These are phyloP conservation scores for Argyresthia goedartella DNA, from an alignment of 2,888 invertebrate genomes.

Conservation along the genomic window DNA sequence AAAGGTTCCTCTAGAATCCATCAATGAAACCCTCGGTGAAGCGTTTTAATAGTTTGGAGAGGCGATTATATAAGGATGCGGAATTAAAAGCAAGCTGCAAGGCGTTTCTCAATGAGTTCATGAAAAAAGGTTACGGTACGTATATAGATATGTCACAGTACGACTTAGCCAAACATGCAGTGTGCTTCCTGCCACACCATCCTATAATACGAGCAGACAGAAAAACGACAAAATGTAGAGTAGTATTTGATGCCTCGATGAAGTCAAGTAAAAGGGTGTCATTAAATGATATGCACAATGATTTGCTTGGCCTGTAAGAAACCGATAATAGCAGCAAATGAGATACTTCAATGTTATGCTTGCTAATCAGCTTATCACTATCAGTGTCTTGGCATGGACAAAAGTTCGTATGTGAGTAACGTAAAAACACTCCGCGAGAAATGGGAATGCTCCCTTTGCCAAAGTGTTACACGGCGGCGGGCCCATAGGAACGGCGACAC, in stretches of 20 bases:
- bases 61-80: not conserved
- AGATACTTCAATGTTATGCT: too few species aligned
- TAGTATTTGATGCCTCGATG: not conserved
- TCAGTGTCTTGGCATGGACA: too few species aligned
- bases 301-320: not conserved
- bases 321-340: too few species aligned
- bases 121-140: not conserved
- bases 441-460: too few species aligned
- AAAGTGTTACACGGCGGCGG: too few species aligned
- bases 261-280: not conserved
- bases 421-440: too few species aligned
- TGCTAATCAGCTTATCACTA: too few species aligned
- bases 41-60: not conserved
- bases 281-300: not conserved
- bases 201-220: not conserved
- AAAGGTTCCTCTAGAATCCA: not conserved
- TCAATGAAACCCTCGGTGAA: conserved; percentile 1
- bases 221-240: not conserved
- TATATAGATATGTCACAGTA: not conserved
- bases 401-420: too few species aligned
- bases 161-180: not conserved
- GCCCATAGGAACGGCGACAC: too few species aligned
- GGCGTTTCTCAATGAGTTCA: not conserved
- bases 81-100: not conserved
- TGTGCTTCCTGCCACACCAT: not conserved